Evolutionary conservation across 2,888 invertebrate species (phyloP), one percentile per base, ranked within the genome.

Genomic region (Drosophila mayaguana): DNA sequence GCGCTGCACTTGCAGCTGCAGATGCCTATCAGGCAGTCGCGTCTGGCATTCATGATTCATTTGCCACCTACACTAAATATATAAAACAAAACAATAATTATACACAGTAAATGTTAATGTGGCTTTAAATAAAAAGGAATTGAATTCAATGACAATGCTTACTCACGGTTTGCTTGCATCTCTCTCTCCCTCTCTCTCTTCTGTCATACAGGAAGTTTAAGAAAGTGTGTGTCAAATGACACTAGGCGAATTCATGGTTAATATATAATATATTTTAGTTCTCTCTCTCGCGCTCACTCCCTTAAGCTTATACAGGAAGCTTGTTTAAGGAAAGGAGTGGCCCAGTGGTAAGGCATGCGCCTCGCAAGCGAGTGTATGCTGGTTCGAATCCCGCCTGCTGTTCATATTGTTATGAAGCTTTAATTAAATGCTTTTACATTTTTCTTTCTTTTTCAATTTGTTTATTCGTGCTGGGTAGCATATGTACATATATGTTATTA

Each of bases 21-120:
- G 56, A 77, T 80, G 77, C 81, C 76, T 80, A 78, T 78, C 77
- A 55, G 61, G 38, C 28, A n/a, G 43, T 16, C 56, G 59, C 62
- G 76, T 80, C 77, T 77, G 76, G 71, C 65, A 71, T 18, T 71
- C 57, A 62, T 80, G 80, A 80, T 56, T 77, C 80, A 76, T 61
- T 61, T 48, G 53, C 57, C 63, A 65, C 71, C 77, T 57, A 61
- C 80, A 43, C 53, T n/a, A 54, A 51, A 40, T 22, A 42, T 40
- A 42, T 18, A 18, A 22, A 50, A 28, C 28, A 18, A 36, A 22
- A 6, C 22, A 22, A n/a, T 34, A 57, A 43, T 32, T 45, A 45
- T 18, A 16, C 46, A 59, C 36, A 16, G 34, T 32, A 34, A 45
- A 56, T 32, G 6, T 14, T 42, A 40, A 50, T 48, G 48, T 28